A percentile compares a stretch with the other conserved stretches of the same genome.
Evolutionary conservation across 2,888 invertebrate genomes (phyloP).

Genomic region (Morpho achilles): DNA sequence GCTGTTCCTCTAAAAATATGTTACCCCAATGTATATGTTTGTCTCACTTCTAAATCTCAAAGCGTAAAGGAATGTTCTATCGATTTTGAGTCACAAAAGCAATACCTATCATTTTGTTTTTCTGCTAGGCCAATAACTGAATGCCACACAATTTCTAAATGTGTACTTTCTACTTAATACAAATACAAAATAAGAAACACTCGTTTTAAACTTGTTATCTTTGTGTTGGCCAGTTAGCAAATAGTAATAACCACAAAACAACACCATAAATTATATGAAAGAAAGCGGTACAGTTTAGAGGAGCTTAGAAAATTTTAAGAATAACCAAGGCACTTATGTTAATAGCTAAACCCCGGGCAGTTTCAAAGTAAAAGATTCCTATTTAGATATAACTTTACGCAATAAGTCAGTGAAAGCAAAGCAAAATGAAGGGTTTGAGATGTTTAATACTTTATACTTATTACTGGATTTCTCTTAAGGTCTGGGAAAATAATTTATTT

Average conservation of each 20-base stretch:
- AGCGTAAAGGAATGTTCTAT: too few species aligned
- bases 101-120: too few species aligned
- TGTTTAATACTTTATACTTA: constrained; percentile 55
- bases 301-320: constrained; percentile 16
- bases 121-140: too few species aligned
- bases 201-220: neutral
- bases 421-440: constrained; percentile 55
- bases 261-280: constrained; percentile 5
- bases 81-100: too few species aligned
- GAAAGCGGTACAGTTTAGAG: constrained; percentile 14
- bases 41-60: too few species aligned
- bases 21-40: too few species aligned
- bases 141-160: too few species aligned
- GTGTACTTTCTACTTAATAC: too few species aligned
- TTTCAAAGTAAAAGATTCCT: constrained; percentile 40
- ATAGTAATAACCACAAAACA: constrained; percentile 1
- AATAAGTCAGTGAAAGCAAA: constrained; percentile 60
- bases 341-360: constrained; percentile 18
- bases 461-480: constrained; percentile 57
- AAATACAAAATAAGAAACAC: too few species aligned
- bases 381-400: constrained; percentile 53
- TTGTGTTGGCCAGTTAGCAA: neutral
- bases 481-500: constrained; percentile 48
- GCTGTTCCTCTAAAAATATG: too few species aligned
- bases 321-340: constrained; percentile 20